These are phyloP conservation scores for Butastur rufipennis DNA, from an alignment of 2,113 vertebrate genomes.

Conservation along the genomic window DNA sequence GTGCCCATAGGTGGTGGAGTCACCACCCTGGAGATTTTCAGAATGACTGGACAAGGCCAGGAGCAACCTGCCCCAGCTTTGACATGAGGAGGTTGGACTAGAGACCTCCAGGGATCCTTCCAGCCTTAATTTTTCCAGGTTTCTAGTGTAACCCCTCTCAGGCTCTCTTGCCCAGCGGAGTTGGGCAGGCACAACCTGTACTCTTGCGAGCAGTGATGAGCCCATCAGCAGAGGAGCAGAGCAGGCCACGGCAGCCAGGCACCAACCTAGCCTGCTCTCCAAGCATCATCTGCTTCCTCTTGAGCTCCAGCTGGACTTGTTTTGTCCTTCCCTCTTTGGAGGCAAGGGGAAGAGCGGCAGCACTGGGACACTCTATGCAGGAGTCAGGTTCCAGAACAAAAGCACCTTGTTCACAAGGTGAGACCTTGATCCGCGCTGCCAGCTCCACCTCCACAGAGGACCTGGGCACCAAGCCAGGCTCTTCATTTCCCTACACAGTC, in stretches of 20 bases:
- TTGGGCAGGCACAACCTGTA: background rate
- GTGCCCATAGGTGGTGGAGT: background rate
- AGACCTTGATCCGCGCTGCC: background rate
- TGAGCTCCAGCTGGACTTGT: fast-evolving
- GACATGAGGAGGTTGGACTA: background rate
- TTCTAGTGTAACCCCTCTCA: background rate
- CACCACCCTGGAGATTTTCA: background rate
- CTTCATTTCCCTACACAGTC: fast-evolving
- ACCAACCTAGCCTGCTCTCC: background rate
- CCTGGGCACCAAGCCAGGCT: background rate
- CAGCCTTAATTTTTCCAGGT: background rate
- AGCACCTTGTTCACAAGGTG: background rate
- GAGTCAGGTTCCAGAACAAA: background rate
- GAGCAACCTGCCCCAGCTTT: background rate
- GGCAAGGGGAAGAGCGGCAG: background rate
- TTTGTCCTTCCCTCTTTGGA: background rate
- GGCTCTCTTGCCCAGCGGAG: background rate
- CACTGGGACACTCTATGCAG: fast-evolving
- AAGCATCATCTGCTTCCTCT: background rate
- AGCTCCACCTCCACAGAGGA: background rate
- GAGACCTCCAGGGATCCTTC: background rate
- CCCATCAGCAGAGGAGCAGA: background rate
- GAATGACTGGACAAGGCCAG: background rate
- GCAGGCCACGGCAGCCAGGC: background rate
- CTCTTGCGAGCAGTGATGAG: background rate